phyloP scores from a whole-genome alignment of 2,888 invertebrate genomes.

The Melinopterus prodromus region DNA sequence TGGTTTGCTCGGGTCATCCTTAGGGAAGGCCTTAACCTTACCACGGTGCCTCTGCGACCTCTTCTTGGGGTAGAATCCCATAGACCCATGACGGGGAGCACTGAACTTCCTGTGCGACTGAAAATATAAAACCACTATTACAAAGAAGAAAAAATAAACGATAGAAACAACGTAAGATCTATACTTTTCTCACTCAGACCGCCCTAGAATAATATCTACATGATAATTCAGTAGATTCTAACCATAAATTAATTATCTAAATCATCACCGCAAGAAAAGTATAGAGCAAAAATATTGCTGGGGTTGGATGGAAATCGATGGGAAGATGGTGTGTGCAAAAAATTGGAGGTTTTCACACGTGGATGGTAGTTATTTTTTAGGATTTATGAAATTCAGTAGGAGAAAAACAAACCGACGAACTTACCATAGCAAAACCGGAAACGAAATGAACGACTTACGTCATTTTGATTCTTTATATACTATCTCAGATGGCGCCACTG shows the following conservation, averaged over 20 bases:
- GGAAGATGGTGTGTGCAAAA: constrained; percentile 14
- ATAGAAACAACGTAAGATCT: constrained; percentile 6
- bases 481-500: constrained; percentile 21
- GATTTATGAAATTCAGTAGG: neutral
- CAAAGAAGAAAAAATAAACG: constrained; percentile 25
- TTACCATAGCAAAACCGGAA: constrained; percentile 29
- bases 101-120: constrained; percentile 99
- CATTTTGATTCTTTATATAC: constrained; percentile 12
- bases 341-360: constrained; percentile 23
- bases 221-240: constrained; percentile 67
- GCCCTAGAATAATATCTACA: constrained; percentile 78
- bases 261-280: constrained; percentile 67
- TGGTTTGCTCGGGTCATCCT: constrained; percentile 95
- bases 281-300: constrained; percentile 19
- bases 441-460: constrained; percentile 33
- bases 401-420: constrained; percentile 26
- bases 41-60: constrained; percentile 96
- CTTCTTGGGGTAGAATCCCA: constrained; percentile 99
- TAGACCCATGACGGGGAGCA: constrained; percentile 99
- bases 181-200: constrained; percentile 66
- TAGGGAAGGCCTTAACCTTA: constrained; percentile 99
- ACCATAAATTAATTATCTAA: constrained; percentile 70
- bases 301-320: neutral
- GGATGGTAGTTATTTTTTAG: constrained; percentile 12
- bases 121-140: constrained; percentile 51